Evolutionary conservation across 2,888 invertebrate genomes (phyloP).

Genomic region (Epinotia ramella): DNA sequence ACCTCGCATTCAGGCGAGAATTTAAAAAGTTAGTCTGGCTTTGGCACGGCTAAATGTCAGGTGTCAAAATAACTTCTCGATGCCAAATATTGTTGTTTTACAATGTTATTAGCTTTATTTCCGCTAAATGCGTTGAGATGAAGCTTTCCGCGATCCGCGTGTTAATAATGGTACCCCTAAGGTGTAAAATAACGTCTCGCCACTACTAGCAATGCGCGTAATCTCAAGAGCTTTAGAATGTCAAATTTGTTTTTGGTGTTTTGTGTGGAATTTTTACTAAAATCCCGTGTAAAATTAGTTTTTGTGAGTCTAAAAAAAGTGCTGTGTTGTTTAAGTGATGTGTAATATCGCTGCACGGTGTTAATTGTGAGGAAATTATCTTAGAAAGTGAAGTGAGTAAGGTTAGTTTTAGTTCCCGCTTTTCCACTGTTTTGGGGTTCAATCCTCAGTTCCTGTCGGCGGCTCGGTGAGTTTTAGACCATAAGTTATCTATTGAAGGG

Average conservation of each 20-base stretch:
- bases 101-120: conserved; percentile 58
- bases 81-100: conserved; percentile 79
- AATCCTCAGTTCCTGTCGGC: conserved; percentile 64
- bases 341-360: conserved; percentile 29
- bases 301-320: conserved; percentile 43
- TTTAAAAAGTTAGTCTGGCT: conserved; percentile 43
- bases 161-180: conserved; percentile 47
- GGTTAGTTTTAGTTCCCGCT: conserved; percentile 84
- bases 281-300: conserved; percentile 48
- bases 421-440: conserved; percentile 61
- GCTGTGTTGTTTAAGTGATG: conserved; percentile 31
- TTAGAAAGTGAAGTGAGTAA: conserved; percentile 53
- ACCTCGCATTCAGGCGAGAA: conserved; percentile 10
- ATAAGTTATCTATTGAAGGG: conserved; percentile 72
- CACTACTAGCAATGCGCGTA: conserved; percentile 45
- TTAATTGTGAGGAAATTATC: conserved; percentile 27
- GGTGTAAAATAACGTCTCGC: conserved; percentile 49
- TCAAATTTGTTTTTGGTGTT: conserved; percentile 77
- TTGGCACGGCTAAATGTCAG: conserved; percentile 46
- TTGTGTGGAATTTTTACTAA: conserved; percentile 60
- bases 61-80: conserved; percentile 77
- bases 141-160: conserved; percentile 64
- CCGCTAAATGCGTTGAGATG: conserved; percentile 66
- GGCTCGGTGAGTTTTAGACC: conserved; percentile 80
- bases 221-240: conserved; percentile 64